phyloP scores from a whole-genome alignment of 1,140 invertebrate species.

The Sesamia nonagrioides region DNA sequence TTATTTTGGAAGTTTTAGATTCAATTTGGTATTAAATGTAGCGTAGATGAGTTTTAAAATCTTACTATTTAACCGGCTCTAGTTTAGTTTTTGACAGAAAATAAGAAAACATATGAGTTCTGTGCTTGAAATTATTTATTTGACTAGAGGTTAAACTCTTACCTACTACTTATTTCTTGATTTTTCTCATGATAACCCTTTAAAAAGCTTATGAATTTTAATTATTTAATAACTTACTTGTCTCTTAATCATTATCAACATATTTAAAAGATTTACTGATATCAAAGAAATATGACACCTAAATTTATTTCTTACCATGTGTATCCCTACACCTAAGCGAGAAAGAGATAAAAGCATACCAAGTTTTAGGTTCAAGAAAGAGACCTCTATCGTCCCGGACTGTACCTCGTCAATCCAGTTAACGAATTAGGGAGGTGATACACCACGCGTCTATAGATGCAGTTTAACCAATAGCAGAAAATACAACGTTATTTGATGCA shows the following conservation, averaged over 20 bases:
- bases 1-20: background rate
- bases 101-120: no score
- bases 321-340: constrained; percentile 21
- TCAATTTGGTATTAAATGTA: background rate
- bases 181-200: background rate
- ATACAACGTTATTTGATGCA: background rate
- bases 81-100: no score
- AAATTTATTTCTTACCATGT: constrained; percentile 8
- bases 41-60: no score
- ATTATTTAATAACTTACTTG: background rate
- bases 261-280: background rate
- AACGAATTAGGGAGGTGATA: constrained; percentile 29
- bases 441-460: background rate
- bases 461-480: background rate
- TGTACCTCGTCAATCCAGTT: constrained; percentile 37
- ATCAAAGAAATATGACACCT: background rate
- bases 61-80: no score
- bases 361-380: background rate
- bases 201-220: background rate
- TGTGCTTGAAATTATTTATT: no score
- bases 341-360: constrained; percentile 8
- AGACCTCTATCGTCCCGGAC: background rate
- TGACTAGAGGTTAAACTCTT: no score
- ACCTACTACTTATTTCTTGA: no score
- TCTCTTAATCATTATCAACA: background rate